These are phyloP conservation scores for Hedychridium roseum DNA, from an alignment of 2,888 invertebrate genomes.

Conservation along the genomic window DNA sequence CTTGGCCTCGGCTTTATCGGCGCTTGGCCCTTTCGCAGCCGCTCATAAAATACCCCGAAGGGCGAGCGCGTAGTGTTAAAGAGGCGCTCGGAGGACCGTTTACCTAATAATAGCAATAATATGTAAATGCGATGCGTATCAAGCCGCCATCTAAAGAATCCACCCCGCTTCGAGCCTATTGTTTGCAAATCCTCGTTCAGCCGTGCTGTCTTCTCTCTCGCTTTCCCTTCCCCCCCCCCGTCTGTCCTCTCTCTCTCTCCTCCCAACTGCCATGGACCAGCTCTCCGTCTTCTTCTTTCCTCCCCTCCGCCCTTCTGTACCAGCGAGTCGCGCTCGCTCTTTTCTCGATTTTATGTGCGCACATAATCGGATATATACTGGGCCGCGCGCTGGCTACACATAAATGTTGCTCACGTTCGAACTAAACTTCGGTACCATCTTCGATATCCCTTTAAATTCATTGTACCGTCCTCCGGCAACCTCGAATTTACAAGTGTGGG, in stretches of 20 bases:
- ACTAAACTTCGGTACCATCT: no score
- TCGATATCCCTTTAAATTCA: no score
- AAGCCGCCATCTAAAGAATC: slow-evolving; percentile 61
- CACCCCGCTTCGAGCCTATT: slow-evolving; percentile 54
- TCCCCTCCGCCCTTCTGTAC: background rate
- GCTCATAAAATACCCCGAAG: slow-evolving; percentile 54
- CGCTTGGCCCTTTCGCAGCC: slow-evolving; percentile 30
- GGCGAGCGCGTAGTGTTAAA: slow-evolving; percentile 54
- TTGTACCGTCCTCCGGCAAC: no score
- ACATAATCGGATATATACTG: slow-evolving; percentile 23
- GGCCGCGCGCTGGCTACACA: slow-evolving; percentile 10
- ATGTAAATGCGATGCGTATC: slow-evolving; percentile 62
- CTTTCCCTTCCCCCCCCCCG: slow-evolving; percentile 8
- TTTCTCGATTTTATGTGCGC: slow-evolving; percentile 8
- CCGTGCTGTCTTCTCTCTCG: slow-evolving; percentile 33
- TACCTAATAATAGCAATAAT: slow-evolving; percentile 64
- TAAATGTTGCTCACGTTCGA: no score
- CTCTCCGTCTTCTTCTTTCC: background rate
- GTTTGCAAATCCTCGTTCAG: slow-evolving; percentile 59
- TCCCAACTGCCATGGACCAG: background rate
- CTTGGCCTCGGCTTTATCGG: slow-evolving; percentile 36
- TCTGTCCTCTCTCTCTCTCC: slow-evolving; percentile 1
- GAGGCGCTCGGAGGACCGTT: slow-evolving; percentile 58
- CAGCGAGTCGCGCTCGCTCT: background rate
- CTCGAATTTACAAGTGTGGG: no score